phyloP scores from a whole-genome alignment of 2,888 invertebrate species.

The Hypena proboscidalis region DNA sequence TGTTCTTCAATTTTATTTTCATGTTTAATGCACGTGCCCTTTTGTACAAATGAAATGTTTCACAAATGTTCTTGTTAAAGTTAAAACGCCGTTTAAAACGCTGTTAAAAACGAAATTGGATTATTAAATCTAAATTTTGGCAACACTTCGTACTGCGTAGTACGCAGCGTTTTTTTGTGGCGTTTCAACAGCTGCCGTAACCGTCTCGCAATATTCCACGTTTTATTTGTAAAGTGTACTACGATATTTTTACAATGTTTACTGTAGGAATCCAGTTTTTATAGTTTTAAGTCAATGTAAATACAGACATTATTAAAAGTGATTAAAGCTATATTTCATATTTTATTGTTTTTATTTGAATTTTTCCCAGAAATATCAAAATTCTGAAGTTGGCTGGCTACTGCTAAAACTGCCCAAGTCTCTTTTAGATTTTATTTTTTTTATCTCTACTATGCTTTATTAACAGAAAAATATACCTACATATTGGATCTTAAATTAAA shows the following conservation, averaged over 20 bases:
- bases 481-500: no score
- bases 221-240: conserved; percentile 60
- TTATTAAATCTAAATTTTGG: background rate
- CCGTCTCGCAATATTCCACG: conserved; percentile 34
- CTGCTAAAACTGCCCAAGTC: no score
- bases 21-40: conserved; percentile 11
- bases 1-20: background rate
- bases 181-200: conserved; percentile 8
- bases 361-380: conserved; percentile 9
- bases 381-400: no score
- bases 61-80: conserved; percentile 15
- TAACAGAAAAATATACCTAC: no score
- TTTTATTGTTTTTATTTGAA: conserved; percentile 29
- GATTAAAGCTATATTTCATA: conserved; percentile 85
- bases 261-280: conserved; percentile 79
- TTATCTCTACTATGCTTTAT: no score
- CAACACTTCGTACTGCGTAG: conserved; percentile 8
- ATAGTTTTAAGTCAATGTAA: conserved; percentile 77
- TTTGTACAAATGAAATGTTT: conserved; percentile 34
- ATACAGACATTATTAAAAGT: conserved; percentile 79
- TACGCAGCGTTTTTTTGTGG: conserved; percentile 3
- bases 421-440: no score
- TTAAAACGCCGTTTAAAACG: conserved; percentile 6
- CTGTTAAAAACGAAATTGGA: background rate
- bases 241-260: conserved; percentile 77